Conservation (phyloP, 23 tunicate species). For the Phallusia fumigata region DNA sequence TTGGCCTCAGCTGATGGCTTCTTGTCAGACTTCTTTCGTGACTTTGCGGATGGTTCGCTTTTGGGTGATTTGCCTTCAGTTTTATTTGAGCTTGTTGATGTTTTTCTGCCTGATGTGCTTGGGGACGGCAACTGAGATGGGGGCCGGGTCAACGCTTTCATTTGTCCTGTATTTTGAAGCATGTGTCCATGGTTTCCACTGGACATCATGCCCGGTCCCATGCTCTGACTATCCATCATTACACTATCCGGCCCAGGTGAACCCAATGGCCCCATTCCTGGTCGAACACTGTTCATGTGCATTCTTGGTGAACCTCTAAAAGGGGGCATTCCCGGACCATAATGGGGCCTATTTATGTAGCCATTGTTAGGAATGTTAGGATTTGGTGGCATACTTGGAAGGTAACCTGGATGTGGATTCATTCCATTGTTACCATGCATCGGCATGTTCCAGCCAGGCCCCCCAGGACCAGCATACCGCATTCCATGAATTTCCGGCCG, state of each 20-base stretch:
- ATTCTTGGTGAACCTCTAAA: conserved; percentile 46
- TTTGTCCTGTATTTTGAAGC: conserved; percentile 61
- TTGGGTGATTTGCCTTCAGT: conserved; percentile 52
- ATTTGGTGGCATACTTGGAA: conserved; percentile 19
- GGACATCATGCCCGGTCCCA: conserved; percentile 49
- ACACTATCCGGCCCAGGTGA: conserved; percentile 42
- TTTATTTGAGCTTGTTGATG: conserved; percentile 25
- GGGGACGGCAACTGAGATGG: conserved; percentile 48
- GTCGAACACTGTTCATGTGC: conserved; percentile 37
- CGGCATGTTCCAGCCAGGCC: conserved; percentile 28
- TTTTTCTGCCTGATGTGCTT: conserved; percentile 19
- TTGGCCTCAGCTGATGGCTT: conserved; percentile 23
- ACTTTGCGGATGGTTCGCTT: conserved; percentile 23
- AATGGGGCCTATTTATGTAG: conserved; percentile 30
- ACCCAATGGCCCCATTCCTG: conserved; percentile 51
- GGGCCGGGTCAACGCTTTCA: conserved; percentile 66
- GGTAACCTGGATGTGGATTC: conserved; percentile 26
- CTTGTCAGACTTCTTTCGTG: conserved; percentile 68
- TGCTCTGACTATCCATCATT: conserved; percentile 38
- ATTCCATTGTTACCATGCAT: conserved; percentile 20
- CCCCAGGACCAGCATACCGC: conserved; percentile 26
- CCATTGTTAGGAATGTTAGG: conserved; percentile 35
- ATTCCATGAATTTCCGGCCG: conserved; percentile 28
- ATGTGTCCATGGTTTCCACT: conserved; percentile 77
- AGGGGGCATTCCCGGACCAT: conserved; percentile 27